Base-by-base conservation (phyloP, 2,797 vertebrate species). In the Adrianichthys oophorus region DNA sequence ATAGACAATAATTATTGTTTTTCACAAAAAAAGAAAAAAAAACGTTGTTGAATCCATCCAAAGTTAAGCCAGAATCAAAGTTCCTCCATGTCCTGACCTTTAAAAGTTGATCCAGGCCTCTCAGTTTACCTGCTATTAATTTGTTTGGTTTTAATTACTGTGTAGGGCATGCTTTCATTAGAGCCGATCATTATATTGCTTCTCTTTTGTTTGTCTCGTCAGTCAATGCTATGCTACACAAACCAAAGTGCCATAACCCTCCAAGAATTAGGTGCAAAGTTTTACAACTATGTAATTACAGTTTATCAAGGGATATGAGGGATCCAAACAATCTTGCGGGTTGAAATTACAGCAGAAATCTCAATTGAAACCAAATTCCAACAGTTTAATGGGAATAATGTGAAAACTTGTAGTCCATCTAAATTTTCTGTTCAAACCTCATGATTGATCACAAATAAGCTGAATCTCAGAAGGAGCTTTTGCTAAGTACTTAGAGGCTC, bases 61-160 rank as follows among this genome's bases (percentile, higher is more conserved):
- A 50, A 57, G 4, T 41, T 17, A 32, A 62, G 56, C 40, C 46
- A 4, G 18, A 50, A 63, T 64, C 41, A 80, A 57, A 41, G 51
- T 49, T 66, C 62, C 59, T 73, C 59, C 29, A 56, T 1, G 17
- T 29, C 21, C 62, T 79, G 79, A 82, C 70, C 75, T 87, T 87
- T 82, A 58, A 50, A n/a, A 45, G 48, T 55, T 62, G 48, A 74
- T 76, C 60, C 49, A 62, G 43, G 4, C 19, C 58, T 46, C 47
- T 76, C 68, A 43, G 3, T 61, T 77, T 59, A 43, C 46, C 47
- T 16, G 56, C 64, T 58, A 56, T 78, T 68, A 12, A 81, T 85
- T 70, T 75, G 56, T 24, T 59, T 37, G 13, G 45, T 76, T 61
- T 72, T 83, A 79, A 83, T 87, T 80, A 74, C 71, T 56, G 58